A percentile compares a stretch with the other conserved stretches of the same genome.
Evolutionary conservation across 1,140 invertebrate genomes (phyloP).

Genomic region (Pachypsylla venusta): DNA sequence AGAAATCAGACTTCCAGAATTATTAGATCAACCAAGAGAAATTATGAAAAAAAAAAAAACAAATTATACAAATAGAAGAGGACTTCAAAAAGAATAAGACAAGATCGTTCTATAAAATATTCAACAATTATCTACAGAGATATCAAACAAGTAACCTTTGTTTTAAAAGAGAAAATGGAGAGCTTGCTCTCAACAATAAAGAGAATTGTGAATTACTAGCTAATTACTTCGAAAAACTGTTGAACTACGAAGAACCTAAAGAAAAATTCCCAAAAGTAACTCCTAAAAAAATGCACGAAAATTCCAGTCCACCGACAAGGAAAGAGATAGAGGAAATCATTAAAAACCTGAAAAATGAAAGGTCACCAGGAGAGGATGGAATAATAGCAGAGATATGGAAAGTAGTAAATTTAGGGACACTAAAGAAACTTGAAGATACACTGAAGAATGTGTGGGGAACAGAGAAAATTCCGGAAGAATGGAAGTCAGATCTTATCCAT

Average conservation of each 20-base stretch:
- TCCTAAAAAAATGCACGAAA: neutral
- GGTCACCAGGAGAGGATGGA: slow-evolving; percentile 22
- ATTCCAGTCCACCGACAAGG: neutral
- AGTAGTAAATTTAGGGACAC: slow-evolving; percentile 2
- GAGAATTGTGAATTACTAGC: slow-evolving; percentile 7
- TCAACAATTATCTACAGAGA: slow-evolving; percentile 2
- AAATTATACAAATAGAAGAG: neutral
- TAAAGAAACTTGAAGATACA: neutral
- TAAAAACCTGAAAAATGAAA: slow-evolving; percentile 20
- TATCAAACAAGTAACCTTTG: neutral
- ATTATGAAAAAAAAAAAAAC: slow-evolving; percentile 7
- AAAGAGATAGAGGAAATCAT: slow-evolving; percentile 14
- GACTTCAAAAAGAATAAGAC: neutral
- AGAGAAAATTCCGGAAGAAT: slow-evolving; percentile 20
- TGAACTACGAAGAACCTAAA: slow-evolving; percentile 9
- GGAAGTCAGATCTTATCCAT: slow-evolving; percentile 7
- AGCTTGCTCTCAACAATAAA: neutral
- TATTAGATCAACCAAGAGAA: slow-evolving; percentile 1
- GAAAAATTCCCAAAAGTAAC: slow-evolving; percentile 1
- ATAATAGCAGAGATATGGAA: slow-evolving; percentile 23
- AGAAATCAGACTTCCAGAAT: neutral
- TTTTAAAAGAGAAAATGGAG: slow-evolving; percentile 11
- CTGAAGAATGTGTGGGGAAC: slow-evolving; percentile 12
- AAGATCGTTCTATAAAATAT: slow-evolving; percentile 1
- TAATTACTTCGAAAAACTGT: neutral